Evolutionary conservation across 1,140 invertebrate species (phyloP).

Genomic region (Eubasilissa regina): DNA sequence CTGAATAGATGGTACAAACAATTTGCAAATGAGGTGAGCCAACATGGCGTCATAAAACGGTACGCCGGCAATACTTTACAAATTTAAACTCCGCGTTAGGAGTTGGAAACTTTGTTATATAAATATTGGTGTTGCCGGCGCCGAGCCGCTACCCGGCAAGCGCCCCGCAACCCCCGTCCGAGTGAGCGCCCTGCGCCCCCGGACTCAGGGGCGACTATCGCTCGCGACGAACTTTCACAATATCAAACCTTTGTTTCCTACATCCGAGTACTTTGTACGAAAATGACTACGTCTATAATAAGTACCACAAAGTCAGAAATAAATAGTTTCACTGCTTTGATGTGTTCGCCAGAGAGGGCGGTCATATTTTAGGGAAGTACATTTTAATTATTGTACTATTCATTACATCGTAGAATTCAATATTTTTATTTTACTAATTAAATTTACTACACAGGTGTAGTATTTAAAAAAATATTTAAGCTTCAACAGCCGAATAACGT

Average conservation of each 20-base stretch:
- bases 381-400: too few relatives aligned
- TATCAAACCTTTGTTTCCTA: conserved; percentile 15
- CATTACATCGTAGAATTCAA: too few relatives aligned
- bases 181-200: background rate
- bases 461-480: too few relatives aligned
- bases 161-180: background rate
- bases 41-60: conserved; percentile 54
- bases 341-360: background rate
- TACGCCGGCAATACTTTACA: conserved; percentile 56
- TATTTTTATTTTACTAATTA: too few relatives aligned
- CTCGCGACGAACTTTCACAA: background rate
- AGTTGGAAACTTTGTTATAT: conserved; percentile 60
- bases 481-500: too few relatives aligned
- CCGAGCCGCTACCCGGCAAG: conserved; percentile 4
- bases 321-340: conserved; percentile 17
- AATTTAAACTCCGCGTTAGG: conserved; percentile 57
- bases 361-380: too few relatives aligned
- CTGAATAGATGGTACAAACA: conserved; percentile 47
- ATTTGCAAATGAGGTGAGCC: conserved; percentile 58
- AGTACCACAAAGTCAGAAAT: conserved; percentile 33
- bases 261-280: background rate
- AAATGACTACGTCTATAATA: background rate
- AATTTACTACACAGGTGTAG: too few relatives aligned
- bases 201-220: conserved; percentile 3
- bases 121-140: conserved; percentile 52